Percentiles rank a stretch among this genome's conserved stretches.
Evolutionary conservation across 1,140 invertebrate species (phyloP).

Genomic region (Drosophila nannoptera): DNA sequence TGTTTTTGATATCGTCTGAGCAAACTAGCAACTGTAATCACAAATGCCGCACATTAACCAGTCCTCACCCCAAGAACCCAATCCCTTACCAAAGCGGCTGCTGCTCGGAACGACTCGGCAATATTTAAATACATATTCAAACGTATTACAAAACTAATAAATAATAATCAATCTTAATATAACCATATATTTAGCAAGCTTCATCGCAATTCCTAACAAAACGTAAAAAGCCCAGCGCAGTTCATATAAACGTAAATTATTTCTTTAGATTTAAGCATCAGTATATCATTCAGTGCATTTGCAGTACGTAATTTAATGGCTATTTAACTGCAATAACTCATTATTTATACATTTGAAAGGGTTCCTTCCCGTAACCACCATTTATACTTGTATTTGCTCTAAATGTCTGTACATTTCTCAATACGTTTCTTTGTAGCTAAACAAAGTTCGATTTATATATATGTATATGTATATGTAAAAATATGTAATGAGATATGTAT

Average conservation of each 20-base stretch:
- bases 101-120: conserved; percentile 62
- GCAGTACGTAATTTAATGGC: conserved; percentile 23
- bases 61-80: conserved; percentile 55
- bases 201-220: conserved; percentile 55
- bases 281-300: conserved; percentile 48
- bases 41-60: conserved; percentile 64
- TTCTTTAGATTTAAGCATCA: conserved; percentile 52
- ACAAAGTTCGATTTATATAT: conserved; percentile 44
- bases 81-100: conserved; percentile 61
- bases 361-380: conserved; percentile 37
- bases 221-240: conserved; percentile 41
- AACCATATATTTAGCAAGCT: conserved; percentile 61
- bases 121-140: conserved; percentile 69
- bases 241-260: conserved; percentile 26
- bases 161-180: conserved; percentile 71
- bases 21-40: conserved; percentile 71
- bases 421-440: conserved; percentile 34
- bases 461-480: conserved; percentile 40
- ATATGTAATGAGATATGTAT: conserved; percentile 42
- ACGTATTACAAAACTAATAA: conserved; percentile 62
- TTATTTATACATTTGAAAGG: conserved; percentile 32
- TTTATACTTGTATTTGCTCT: conserved; percentile 50
- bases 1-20: conserved; percentile 60
- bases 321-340: conserved; percentile 8
- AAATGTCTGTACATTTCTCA: conserved; percentile 18